phyloP scores from a whole-genome alignment of 2,797 vertebrate genomes.

The Pseudochromis fuscus region DNA sequence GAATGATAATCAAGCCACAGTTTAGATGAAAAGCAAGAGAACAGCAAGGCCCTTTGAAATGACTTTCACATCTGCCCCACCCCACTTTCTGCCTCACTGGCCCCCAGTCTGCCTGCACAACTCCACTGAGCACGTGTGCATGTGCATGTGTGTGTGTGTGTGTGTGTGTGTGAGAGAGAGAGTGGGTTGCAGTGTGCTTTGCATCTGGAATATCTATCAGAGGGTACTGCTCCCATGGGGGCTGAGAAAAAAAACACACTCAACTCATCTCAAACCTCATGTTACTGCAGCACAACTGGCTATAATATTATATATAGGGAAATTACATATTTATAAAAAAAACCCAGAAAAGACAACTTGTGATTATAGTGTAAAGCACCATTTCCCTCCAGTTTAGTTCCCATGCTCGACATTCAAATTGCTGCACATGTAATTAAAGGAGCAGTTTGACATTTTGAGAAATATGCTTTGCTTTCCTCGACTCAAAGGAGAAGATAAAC shows the following conservation, averaged over 20 bases:
- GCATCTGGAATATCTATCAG: constrained; percentile 64
- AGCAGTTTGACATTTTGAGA: background rate
- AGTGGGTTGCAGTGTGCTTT: background rate
- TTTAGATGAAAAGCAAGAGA: constrained; percentile 59
- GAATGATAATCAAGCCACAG: constrained; percentile 51
- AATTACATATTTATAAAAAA: no score
- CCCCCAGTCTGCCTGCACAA: constrained; percentile 24
- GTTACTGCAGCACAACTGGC: background rate
- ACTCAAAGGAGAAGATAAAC: no score
- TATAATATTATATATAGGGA: background rate
- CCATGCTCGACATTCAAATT: background rate
- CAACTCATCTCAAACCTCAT: constrained; percentile 9
- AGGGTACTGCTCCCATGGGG: constrained; percentile 21
- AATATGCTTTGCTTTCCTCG: no score
- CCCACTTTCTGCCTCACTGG: constrained; percentile 34
- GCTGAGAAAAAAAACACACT: constrained; percentile 19
- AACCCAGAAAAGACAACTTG: background rate
- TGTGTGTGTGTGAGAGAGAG: constrained; percentile 21
- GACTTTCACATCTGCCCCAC: constrained; percentile 71
- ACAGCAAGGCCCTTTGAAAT: constrained; percentile 61
- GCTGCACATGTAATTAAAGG: background rate
- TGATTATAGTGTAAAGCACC: background rate
- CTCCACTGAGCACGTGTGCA: constrained; percentile 16
- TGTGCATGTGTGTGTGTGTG: constrained; percentile 19
- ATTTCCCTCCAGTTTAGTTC: background rate